A percentile compares a stretch with the other conserved stretches of the same genome.
phyloP scores from a whole-genome alignment of 2,797 vertebrate genomes.

The Peromyscus attwateri region DNA sequence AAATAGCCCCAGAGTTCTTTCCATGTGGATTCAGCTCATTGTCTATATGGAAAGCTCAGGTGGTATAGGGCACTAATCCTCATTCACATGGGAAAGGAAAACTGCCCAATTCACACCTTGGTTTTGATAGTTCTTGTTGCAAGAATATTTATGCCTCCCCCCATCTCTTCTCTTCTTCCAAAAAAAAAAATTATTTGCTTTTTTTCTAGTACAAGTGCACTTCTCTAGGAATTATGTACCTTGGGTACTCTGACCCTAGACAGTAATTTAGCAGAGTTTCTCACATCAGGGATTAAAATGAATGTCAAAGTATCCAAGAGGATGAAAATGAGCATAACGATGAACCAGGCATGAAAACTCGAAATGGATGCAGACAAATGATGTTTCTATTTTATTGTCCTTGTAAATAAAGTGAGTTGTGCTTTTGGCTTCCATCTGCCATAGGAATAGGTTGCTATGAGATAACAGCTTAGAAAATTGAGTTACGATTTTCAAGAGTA shows the following conservation, averaged over 20 bases:
- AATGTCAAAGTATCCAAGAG: conserved; percentile 49
- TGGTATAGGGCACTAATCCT: neutral
- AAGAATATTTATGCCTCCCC: neutral
- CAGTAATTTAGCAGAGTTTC: conserved; percentile 49
- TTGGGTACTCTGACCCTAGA: conserved; percentile 52
- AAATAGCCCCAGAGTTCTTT: conserved; percentile 23
- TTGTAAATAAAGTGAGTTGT: conserved; percentile 69
- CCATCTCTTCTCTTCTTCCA: neutral
- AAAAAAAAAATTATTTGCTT: neutral
- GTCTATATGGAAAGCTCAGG: conserved; percentile 29
- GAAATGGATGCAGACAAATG: conserved; percentile 69
- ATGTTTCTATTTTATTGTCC: conserved; percentile 62
- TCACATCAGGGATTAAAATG: conserved; percentile 62
- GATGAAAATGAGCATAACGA: conserved; percentile 57
- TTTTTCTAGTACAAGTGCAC: conserved; percentile 46
- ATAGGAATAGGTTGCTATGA: conserved; percentile 24
- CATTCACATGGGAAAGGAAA: conserved; percentile 29
- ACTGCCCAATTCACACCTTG: neutral
- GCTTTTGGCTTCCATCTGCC: conserved; percentile 58
- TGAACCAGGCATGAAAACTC: conserved; percentile 39
- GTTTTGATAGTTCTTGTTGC: conserved; percentile 49
- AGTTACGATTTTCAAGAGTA: conserved; percentile 61
- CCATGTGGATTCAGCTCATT: conserved; percentile 23
- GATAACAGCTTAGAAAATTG: conserved; percentile 56
- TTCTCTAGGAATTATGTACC: conserved; percentile 62